Evolutionary conservation across 2,113 vertebrate genomes (phyloP).

Genomic region (Dendropsophus ebraccatus): DNA sequence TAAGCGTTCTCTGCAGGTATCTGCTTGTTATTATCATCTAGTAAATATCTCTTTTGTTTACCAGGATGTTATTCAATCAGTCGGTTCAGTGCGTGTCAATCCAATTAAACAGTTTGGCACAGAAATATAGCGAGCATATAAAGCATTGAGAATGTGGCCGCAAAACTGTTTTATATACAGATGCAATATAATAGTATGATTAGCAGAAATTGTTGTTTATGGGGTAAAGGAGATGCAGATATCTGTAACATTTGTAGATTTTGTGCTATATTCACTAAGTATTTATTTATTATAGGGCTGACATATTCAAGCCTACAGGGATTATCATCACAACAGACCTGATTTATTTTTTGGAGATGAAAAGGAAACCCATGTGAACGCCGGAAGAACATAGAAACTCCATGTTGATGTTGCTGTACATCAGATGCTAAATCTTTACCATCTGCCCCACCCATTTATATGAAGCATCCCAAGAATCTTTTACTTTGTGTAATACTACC

Average conservation of each 20-base stretch:
- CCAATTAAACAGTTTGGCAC: slow-evolving; percentile 38
- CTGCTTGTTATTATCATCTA: neutral
- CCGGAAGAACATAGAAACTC: too few relatives aligned
- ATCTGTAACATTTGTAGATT: neutral
- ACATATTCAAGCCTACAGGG: too few relatives aligned
- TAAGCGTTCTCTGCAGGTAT: slow-evolving; percentile 17
- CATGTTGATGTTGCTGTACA: too few relatives aligned
- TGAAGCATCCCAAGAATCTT: too few relatives aligned
- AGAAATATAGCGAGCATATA: neutral
- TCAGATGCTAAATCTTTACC: too few relatives aligned
- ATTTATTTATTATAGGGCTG: too few relatives aligned
- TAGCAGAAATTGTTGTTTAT: neutral
- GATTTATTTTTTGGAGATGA: too few relatives aligned
- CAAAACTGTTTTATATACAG: slow-evolving; percentile 11
- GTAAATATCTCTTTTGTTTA: slow-evolving; percentile 32
- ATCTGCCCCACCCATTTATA: too few relatives aligned
- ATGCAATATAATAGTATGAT: neutral
- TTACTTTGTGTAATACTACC: too few relatives aligned
- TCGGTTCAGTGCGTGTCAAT: slow-evolving; percentile 28
- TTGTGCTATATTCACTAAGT: neutral
- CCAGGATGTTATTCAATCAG: slow-evolving; percentile 34
- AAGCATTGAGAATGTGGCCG: neutral
- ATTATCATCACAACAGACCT: too few relatives aligned
- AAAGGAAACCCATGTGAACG: too few relatives aligned
- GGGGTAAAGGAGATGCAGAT: neutral